Conservation (phyloP, 92 coral and sea anemone species). For the Actinernus sp. region DNA sequence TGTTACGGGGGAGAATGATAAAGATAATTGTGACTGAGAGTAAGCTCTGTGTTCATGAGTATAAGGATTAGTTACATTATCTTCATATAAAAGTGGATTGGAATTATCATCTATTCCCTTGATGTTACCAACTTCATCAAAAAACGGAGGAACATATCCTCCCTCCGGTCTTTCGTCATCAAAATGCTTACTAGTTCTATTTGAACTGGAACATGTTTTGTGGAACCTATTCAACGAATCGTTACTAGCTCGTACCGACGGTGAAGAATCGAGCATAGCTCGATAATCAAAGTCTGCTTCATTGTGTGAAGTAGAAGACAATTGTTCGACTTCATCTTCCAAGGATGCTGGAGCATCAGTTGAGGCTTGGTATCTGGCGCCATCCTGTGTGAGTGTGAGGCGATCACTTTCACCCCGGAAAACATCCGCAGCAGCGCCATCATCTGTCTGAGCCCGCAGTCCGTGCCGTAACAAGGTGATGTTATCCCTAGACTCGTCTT, state of each 20-base stretch:
- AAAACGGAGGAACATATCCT: slow-evolving; percentile 21
- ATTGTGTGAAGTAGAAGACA: no score
- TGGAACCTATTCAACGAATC: not conserved
- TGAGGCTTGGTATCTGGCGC: not conserved
- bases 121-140: slow-evolving; percentile 17
- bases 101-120: not conserved
- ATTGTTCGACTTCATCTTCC: not conserved
- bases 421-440: not conserved
- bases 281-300: not conserved
- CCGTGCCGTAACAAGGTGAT: no score
- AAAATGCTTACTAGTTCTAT: not conserved
- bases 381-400: not conserved
- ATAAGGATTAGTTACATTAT: not conserved
- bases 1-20: slow-evolving; percentile 10
- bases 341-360: not conserved
- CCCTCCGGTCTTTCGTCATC: slow-evolving; percentile 17
- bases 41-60: not conserved
- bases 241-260: not conserved
- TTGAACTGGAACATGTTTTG: not conserved
- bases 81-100: not conserved
- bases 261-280: not conserved
- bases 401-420: not conserved
- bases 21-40: slow-evolving; percentile 8
- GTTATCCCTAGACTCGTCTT: no score
- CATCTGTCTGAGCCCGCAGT: no score